Conservation (phyloP, 2,888 invertebrate genomes). For the Gerris lacustris region DNA sequence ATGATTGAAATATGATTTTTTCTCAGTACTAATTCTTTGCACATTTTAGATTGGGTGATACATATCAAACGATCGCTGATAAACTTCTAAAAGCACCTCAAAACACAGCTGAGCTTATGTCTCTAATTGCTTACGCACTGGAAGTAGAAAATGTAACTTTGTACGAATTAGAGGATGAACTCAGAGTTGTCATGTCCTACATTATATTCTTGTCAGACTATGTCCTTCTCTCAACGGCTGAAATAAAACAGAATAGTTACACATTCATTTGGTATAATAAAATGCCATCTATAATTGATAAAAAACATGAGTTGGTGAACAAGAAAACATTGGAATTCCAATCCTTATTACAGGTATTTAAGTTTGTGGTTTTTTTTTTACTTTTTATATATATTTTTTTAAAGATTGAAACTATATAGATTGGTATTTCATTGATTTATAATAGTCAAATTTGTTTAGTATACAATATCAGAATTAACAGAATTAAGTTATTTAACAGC, state of each 20-base stretch:
- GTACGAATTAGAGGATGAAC: conserved; percentile 60
- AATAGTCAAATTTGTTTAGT: too few relatives aligned
- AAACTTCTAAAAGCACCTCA: conserved; percentile 65
- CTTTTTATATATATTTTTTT: too few relatives aligned
- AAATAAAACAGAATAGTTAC: conserved; percentile 78
- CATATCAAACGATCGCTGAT: conserved; percentile 68
- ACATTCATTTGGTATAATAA: conserved; percentile 76
- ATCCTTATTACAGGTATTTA: conserved; percentile 52
- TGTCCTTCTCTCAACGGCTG: conserved; percentile 61
- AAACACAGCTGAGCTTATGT: conserved; percentile 77
- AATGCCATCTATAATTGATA: conserved; percentile 68
- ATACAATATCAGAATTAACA: too few relatives aligned
- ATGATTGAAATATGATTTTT: too few relatives aligned
- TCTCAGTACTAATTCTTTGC: too few relatives aligned
- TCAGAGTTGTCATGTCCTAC: conserved; percentile 52
- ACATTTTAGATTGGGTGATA: conserved; percentile 57
- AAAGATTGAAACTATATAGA: too few relatives aligned
- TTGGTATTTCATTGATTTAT: too few relatives aligned
- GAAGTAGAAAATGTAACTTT: conserved; percentile 59
- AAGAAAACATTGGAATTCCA: conserved; percentile 79
- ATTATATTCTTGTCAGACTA: conserved; percentile 77
- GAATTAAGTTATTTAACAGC: too few relatives aligned
- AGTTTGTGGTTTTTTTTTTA: conserved; percentile 2
- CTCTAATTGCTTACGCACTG: conserved; percentile 60
- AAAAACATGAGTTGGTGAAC: conserved; percentile 65